Percentiles rank a stretch among this genome's conserved stretches.
phyloP scores from a whole-genome alignment of 2,888 invertebrate genomes.

The Pyrochroa serraticornis region DNA sequence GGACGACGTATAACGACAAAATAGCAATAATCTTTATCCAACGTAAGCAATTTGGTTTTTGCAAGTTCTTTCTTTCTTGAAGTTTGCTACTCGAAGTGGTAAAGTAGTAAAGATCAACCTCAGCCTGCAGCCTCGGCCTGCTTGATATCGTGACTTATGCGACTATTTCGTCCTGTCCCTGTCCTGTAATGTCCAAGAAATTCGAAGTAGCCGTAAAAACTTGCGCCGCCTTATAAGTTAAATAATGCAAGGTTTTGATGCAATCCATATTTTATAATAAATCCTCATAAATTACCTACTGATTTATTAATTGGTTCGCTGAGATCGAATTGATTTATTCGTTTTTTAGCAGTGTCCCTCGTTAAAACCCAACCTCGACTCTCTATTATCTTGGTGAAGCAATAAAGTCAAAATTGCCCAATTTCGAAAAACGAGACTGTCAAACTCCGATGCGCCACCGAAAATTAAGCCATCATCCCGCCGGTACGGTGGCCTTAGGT shows the following conservation, averaged over 20 bases:
- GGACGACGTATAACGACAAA: too few relatives aligned
- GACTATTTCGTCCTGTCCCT: too few relatives aligned
- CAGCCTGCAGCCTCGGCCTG: too few relatives aligned
- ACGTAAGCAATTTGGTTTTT: too few relatives aligned
- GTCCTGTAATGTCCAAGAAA: too few relatives aligned
- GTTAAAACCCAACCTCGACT: not conserved
- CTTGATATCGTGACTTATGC: too few relatives aligned
- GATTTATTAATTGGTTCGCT: slow-evolving; percentile 39
- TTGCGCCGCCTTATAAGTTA: slow-evolving; percentile 1
- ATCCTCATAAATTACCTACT: slow-evolving; percentile 36
- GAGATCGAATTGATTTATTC: slow-evolving; percentile 17
- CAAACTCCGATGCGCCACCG: slow-evolving; percentile 29
- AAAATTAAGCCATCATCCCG: slow-evolving; percentile 43
- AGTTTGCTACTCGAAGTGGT: too few relatives aligned
- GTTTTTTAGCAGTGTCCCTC: not conserved
- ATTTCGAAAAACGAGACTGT: slow-evolving; percentile 17
- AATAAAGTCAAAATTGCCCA: slow-evolving; percentile 4
- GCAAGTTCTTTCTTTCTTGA: too few relatives aligned
- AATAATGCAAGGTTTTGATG: not conserved
- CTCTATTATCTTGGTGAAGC: not conserved
- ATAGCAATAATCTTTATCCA: too few relatives aligned
- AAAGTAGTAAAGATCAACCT: too few relatives aligned
- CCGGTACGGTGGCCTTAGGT: slow-evolving; percentile 29
- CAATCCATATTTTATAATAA: not conserved
- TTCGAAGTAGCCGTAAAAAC: not conserved